Evolutionary conservation across 2,797 vertebrate species (phyloP).

Genomic region (Hydrophis major): DNA sequence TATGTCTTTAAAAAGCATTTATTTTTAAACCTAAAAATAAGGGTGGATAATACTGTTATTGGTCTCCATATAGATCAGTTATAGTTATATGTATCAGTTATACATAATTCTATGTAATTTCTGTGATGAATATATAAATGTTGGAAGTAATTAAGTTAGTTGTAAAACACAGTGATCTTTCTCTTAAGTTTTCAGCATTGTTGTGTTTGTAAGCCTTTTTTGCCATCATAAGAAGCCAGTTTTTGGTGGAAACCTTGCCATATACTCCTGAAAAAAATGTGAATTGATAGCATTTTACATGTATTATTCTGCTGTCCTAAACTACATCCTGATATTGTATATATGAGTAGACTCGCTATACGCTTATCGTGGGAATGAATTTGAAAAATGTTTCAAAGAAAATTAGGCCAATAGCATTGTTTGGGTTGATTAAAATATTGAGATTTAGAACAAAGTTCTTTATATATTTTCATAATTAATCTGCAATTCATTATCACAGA

Average conservation of each 20-base stretch:
- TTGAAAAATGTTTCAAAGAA: background rate
- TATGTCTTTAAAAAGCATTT: background rate
- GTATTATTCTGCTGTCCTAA: background rate
- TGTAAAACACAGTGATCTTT: background rate
- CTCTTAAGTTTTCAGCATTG: background rate
- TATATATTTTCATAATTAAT: background rate
- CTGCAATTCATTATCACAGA: background rate
- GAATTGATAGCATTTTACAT: background rate
- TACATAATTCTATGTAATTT: background rate
- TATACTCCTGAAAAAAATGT: background rate
- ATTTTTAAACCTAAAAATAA: slow-evolving; percentile 2
- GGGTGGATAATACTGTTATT: background rate
- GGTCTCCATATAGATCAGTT: background rate
- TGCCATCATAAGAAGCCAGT: background rate
- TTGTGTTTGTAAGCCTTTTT: background rate
- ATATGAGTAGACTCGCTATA: background rate
- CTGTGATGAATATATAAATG: background rate
- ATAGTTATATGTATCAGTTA: background rate
- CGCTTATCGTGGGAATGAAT: background rate
- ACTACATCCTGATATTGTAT: background rate
- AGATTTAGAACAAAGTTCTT: background rate
- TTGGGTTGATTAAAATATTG: background rate
- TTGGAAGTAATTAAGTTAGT: background rate
- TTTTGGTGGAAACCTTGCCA: background rate
- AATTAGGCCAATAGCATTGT: background rate